These are phyloP conservation scores for Drosophila subobscura DNA, from an alignment of 1,140 invertebrate genomes.

Conservation along the genomic window DNA sequence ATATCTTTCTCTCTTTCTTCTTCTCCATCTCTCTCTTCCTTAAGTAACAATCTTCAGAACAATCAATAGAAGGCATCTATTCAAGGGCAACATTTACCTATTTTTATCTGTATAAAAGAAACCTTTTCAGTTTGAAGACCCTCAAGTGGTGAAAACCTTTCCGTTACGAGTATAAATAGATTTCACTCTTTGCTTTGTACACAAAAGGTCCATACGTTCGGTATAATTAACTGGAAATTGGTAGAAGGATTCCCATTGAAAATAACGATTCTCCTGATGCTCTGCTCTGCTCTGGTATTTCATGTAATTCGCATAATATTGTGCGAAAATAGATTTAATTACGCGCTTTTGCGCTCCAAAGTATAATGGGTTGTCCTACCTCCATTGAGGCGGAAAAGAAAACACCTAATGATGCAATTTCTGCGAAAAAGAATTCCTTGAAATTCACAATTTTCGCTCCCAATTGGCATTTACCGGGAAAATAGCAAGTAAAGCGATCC, in stretches of 20 bases:
- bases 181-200: too few species aligned
- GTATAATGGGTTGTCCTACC: constrained; percentile 10
- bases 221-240: too few species aligned
- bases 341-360: not conserved
- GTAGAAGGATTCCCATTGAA: too few species aligned
- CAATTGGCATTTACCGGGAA: constrained; percentile 29
- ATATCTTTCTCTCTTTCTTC: not conserved
- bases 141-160: too few species aligned
- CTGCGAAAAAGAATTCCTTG: not conserved
- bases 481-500: constrained; percentile 63
- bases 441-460: constrained; percentile 24
- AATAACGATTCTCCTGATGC: too few species aligned
- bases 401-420: constrained; percentile 13
- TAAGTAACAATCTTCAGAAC: not conserved
- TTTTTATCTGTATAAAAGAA: too few species aligned
- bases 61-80: too few species aligned
- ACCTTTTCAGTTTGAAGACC: too few species aligned
- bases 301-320: not conserved
- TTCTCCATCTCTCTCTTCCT: not conserved
- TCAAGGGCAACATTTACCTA: constrained; percentile 4
- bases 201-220: too few species aligned
- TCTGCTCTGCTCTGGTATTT: too few species aligned
- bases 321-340: constrained; percentile 12
- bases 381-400: not conserved
- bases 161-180: too few species aligned